These are phyloP conservation scores for Epizoanthus rinbou DNA, from an alignment of 92 coral and sea anemone genomes.

Conservation along the genomic window DNA sequence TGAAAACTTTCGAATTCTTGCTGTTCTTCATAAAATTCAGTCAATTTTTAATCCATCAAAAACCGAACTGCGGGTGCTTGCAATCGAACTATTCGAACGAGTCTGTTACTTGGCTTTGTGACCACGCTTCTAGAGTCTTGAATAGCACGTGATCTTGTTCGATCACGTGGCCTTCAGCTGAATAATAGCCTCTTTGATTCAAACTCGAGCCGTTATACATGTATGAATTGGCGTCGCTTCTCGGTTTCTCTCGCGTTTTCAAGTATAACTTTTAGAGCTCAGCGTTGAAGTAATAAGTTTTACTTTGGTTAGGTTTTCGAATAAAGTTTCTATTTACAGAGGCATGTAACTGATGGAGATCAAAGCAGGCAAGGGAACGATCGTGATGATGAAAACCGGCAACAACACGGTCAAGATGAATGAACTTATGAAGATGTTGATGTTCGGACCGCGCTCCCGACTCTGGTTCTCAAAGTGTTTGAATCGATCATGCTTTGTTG, in stretches of 20 bases:
- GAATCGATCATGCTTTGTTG: too few relatives aligned
- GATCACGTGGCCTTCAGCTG: constrained; percentile 6
- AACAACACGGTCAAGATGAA: too few relatives aligned
- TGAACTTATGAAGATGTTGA: too few relatives aligned
- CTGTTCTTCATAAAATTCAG: constrained; percentile 22
- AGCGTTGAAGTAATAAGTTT: constrained; percentile 1
- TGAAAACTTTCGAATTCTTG: constrained; percentile 14
- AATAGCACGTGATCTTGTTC: constrained; percentile 14
- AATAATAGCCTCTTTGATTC: background rate
- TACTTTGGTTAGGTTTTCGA: constrained; percentile 5
- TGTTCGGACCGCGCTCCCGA: too few relatives aligned
- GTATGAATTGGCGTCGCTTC: background rate
- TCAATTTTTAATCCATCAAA: constrained; percentile 6
- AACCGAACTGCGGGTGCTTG: background rate
- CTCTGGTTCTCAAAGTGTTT: too few relatives aligned
- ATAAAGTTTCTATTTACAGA: background rate
- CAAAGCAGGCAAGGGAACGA: background rate
- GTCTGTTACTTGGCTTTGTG: constrained; percentile 21
- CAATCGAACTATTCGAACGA: constrained; percentile 12
- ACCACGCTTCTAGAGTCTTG: constrained; percentile 16
- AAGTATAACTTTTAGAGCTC: background rate
- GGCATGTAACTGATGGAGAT: background rate
- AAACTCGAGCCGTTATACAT: background rate
- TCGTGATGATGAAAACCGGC: background rate
- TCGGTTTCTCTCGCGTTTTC: background rate